Evolutionary conservation across 2,797 vertebrate species (phyloP), one percentile per base, ranked within the genome.

Genomic region (Bradypodion ventrale): DNA sequence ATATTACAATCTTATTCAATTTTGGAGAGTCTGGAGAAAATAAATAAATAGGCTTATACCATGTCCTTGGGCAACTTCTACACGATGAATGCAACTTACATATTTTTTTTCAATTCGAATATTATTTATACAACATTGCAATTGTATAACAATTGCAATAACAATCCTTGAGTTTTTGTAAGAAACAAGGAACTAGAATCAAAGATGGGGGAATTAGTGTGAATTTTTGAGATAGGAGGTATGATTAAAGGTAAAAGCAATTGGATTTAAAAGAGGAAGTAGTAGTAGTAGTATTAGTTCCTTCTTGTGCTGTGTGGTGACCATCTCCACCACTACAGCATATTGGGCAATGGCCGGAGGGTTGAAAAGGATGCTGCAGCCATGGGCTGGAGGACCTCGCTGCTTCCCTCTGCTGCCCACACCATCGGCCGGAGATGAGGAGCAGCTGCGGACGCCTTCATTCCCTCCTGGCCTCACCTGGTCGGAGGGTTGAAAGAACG

Each of bases 1-100:
- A 13, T 21, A 32, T 73, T 87, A 85, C 70, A 90, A 8, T 15
- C 35, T 89, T 87, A 66, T 65, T 92, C 44, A 75, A 69, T 88
- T 75, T 80, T 60, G 89, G 86, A 56, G 4, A 78, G 15, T 13
- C 60, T 82, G 73, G 75, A 83, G 68, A 35, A 62, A 60, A 72
- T 44, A 82, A 52, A 69, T 56, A 69, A 70, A 63, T 19, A 40
- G 62, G 29, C 42, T 27, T 82, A 84, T 2, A 5, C 62, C 42
- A 75, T 68, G 62, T 70, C 59, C 87, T 49, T 60, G 84, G 35
- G 60, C 56, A 65, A 56, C 80, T 84, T 52, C 23, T 76, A 79
- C 85, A 83, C 37, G 78, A 82, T 21, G 69, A 76, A 70, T 23
- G 35, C 49, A 49, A 56, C 69, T 56, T 68, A n/a, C 2, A 42